Conservation (phyloP, 1,140 invertebrate genomes). For the Lycorma delicatula region DNA sequence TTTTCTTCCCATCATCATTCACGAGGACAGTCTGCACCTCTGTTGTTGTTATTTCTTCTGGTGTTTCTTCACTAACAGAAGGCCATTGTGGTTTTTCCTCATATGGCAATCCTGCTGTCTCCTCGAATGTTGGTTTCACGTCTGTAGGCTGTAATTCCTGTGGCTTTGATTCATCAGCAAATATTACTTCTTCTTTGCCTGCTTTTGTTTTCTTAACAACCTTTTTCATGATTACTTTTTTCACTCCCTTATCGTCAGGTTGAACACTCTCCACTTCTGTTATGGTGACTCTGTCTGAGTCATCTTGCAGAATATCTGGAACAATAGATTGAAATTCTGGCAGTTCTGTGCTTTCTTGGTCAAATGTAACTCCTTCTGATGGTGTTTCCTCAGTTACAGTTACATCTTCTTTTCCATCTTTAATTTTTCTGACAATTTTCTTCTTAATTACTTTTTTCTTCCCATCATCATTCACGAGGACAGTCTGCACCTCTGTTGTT, state of each 20-base stretch:
- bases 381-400: conserved; percentile 24
- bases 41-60: conserved; percentile 27
- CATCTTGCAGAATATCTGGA: conserved; percentile 1
- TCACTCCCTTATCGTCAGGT: conserved; percentile 20
- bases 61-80: conserved; percentile 9
- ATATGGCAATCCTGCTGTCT: conserved; percentile 18
- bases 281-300: conserved; percentile 10
- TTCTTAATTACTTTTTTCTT: conserved; percentile 35
- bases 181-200: conserved; percentile 27
- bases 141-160: conserved; percentile 33
- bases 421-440: conserved; percentile 35
- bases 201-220: conserved; percentile 29
- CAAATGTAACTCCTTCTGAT: conserved; percentile 2
- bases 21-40: conserved; percentile 21
- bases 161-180: conserved; percentile 22
- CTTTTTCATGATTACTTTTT: conserved; percentile 29
- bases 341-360: conserved; percentile 4
- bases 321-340: conserved; percentile 11
- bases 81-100: conserved; percentile 1
- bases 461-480: conserved; percentile 18
- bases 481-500: conserved; percentile 24
- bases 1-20: conserved; percentile 19
- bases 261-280: conserved; percentile 26
- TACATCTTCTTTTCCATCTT: conserved; percentile 27
- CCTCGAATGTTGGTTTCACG: conserved; percentile 1